Evolutionary conservation across 2,113 vertebrate genomes (phyloP).

Genomic region (Nesoenas mayeri): DNA sequence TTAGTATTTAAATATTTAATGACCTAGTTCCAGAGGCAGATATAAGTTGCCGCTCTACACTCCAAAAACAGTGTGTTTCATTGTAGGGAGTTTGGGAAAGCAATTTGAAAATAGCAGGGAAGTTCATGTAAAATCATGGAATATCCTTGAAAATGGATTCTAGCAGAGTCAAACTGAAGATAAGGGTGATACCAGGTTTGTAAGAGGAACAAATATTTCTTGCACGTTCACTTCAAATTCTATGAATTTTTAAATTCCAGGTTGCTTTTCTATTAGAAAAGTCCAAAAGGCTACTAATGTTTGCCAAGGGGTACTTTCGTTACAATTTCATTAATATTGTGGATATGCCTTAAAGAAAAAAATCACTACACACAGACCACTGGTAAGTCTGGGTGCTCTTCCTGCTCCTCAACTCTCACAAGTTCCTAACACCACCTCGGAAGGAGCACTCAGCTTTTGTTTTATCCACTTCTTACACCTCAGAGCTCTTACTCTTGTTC

Average conservation of each 20-base stretch:
- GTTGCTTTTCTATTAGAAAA: neutral
- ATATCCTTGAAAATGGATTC: neutral
- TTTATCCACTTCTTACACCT: neutral
- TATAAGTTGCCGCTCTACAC: neutral
- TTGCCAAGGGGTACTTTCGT: neutral
- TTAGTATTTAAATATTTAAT: conserved; percentile 9
- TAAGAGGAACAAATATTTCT: neutral
- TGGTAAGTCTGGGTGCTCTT: neutral
- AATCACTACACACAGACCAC: neutral
- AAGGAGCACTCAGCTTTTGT: neutral
- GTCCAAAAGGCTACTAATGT: neutral
- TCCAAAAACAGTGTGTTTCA: neutral
- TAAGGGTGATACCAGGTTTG: neutral
- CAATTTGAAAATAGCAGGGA: neutral
- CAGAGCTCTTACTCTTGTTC: neutral
- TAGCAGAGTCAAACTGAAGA: neutral
- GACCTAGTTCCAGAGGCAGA: neutral
- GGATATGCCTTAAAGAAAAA: neutral
- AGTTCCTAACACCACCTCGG: accelerated
- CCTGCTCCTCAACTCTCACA: neutral
- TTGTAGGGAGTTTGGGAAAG: neutral
- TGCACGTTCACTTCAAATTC: neutral
- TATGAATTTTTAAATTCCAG: neutral
- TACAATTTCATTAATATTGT: neutral
- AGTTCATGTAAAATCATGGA: neutral